phyloP scores from a whole-genome alignment of 1,140 invertebrate genomes.

The Lanistes nyassanus region DNA sequence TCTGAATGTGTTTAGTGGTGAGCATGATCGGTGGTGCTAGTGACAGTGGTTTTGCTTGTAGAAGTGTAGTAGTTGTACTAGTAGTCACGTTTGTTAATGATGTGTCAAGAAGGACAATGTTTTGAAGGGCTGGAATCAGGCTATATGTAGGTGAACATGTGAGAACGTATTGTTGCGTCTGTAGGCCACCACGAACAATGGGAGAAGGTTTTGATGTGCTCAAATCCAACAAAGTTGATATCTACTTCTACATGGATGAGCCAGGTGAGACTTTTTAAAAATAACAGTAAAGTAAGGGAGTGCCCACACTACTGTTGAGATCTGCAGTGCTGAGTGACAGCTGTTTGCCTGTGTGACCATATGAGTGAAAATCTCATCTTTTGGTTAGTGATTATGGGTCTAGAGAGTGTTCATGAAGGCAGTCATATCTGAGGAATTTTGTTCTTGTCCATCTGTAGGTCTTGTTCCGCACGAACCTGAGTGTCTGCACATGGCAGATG shows the following conservation, averaged over 20 bases:
- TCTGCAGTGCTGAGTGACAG: no score
- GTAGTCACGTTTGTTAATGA: no score
- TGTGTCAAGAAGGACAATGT: no score
- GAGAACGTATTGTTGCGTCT: background rate
- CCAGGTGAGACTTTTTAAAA: conserved; percentile 70
- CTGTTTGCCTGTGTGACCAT: no score
- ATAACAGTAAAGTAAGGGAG: background rate
- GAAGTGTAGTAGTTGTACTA: no score
- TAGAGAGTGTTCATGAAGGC: background rate
- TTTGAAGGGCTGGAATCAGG: no score
- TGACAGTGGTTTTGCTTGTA: background rate
- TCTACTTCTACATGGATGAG: conserved; percentile 98
- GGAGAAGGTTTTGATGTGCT: conserved; percentile 97
- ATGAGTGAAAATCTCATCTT: no score
- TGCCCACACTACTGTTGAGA: no score
- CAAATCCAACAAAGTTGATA: conserved; percentile 92
- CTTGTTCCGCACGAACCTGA: conserved; percentile 90
- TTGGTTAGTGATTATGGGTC: background rate
- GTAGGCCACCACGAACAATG: conserved; percentile 90
- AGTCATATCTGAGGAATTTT: background rate
- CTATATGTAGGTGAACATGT: no score
- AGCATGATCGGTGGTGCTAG: background rate
- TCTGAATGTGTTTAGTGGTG: background rate
- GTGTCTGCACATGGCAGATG: conserved; percentile 89
- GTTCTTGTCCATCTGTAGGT: conserved; percentile 68